Base-by-base conservation (phyloP, 2,888 invertebrate genomes). In the Cephus spinipes region DNA sequence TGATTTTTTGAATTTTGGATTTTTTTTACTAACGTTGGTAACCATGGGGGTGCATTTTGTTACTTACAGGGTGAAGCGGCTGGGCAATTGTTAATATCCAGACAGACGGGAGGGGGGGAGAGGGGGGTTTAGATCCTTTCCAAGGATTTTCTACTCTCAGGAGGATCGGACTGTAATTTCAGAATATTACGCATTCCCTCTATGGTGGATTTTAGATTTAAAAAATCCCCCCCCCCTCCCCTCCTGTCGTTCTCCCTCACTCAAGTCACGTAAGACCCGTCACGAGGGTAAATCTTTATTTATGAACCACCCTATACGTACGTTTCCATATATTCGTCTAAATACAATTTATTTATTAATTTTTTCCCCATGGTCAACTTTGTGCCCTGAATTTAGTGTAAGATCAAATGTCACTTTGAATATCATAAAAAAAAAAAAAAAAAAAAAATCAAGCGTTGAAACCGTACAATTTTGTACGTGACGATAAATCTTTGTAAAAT, bases 151-250 rank as follows among this genome's bases (percentile, higher is more conserved):
- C 55, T 55, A 55, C 55, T 55, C 55, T 9, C 55, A 23, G 55
- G 55, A 55, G 55, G 23, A 55, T 23, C 2, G 55, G 55, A 55
- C 55, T 15, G 23, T 55, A 55, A 55, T 55, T 55, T 55, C 23
- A 55, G 23, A 11, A 79, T 85, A 85, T 88, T 88, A 88, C 84
- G 83, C 82, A 88, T 88, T 88, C 87, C 79, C 86, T 88, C 84
- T 88, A 83, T 81, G 82, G 81, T 75, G 77, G 40, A 81, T 81
- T 83, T 80, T 83, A 84, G 84, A 85, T 88, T 85, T 84, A 83
- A 87, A 88, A 86, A 87, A 85, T 83, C 83, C 77, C 77, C 82
- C 84, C 83, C 79, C 74, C 76, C 77, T 83, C 84, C 31, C 83
- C 79, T 77, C 74, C 36, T 0, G 15, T 40, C 55, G 0, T 55